These are phyloP conservation scores for Austrolebias charrua DNA, from an alignment of 2,797 vertebrate species.

Conservation along the genomic window DNA sequence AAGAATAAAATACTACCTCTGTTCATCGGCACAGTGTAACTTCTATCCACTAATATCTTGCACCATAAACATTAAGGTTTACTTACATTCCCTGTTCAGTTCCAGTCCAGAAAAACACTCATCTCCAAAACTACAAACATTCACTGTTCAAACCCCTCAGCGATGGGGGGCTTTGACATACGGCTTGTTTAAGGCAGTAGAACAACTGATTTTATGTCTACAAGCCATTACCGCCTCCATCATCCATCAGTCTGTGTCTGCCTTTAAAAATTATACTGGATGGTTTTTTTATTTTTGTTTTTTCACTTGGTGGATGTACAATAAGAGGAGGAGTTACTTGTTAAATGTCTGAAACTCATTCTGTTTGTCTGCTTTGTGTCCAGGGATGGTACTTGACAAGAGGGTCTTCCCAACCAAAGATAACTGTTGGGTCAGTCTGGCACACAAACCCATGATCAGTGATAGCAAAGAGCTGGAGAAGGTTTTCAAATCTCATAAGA, in stretches of 20 bases:
- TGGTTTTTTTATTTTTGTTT: no score
- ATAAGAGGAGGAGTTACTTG: background rate
- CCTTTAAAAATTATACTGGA: background rate
- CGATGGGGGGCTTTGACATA: no score
- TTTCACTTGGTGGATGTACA: no score
- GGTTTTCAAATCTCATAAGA: slow-evolving; percentile 70
- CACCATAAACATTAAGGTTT: no score
- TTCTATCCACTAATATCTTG: no score
- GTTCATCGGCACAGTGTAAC: no score
- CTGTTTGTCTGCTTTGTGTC: background rate
- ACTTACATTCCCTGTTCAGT: no score
- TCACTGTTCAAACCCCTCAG: no score
- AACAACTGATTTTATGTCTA: background rate
- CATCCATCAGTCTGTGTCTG: background rate
- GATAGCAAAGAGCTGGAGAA: slow-evolving; percentile 80
- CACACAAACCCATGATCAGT: slow-evolving; percentile 73
- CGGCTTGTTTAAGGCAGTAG: background rate
- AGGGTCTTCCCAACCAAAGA: slow-evolving; percentile 80
- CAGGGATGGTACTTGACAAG: slow-evolving; percentile 78
- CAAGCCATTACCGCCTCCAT: background rate
- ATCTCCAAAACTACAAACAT: no score
- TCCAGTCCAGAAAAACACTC: no score
- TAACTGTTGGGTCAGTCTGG: slow-evolving; percentile 78
- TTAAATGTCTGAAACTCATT: background rate
- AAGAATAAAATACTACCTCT: no score